Conservation (phyloP, 2,888 invertebrate genomes). For the Platerodrilus igneus region DNA sequence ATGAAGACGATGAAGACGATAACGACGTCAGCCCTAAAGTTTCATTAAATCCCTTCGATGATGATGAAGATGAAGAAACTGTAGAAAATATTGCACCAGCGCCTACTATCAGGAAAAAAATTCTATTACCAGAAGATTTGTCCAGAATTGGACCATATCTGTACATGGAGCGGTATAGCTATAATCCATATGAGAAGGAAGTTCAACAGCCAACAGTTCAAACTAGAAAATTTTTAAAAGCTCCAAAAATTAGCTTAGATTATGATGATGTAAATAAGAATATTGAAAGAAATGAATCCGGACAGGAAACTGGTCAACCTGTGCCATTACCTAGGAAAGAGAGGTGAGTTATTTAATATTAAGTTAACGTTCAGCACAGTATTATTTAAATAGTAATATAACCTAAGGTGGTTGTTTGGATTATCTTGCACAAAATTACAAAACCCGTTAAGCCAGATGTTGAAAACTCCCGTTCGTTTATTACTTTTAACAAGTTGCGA, state of each 20-base stretch:
- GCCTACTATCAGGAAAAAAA: conserved; percentile 19
- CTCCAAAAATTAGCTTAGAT: conserved; percentile 55
- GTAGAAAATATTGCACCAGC: conserved; percentile 43
- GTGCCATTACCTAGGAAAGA: conserved; percentile 48
- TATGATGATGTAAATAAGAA: conserved; percentile 62
- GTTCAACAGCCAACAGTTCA: conserved; percentile 15
- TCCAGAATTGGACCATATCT: not conserved
- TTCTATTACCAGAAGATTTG: conserved; percentile 3
- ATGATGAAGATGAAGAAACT: conserved; percentile 52
- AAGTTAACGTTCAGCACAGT: conserved; percentile 6
- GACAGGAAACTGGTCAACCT: conserved; percentile 5
- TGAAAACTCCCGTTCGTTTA: no score
- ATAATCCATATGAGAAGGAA: conserved; percentile 35
- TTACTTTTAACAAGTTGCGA: no score
- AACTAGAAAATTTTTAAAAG: conserved; percentile 27
- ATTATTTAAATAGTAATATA: no score
- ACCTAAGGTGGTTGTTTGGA: no score
- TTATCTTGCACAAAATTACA: no score
- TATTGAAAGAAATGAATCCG: conserved; percentile 31
- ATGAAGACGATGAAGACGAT: conserved; percentile 50
- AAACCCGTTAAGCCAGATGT: no score
- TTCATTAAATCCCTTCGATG: conserved; percentile 46
- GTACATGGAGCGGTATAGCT: conserved; percentile 21
- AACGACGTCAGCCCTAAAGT: conserved; percentile 1
- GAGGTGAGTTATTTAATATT: conserved; percentile 39